Base-by-base conservation (phyloP, 2,888 invertebrate genomes). In the Ormyrus thymus region DNA sequence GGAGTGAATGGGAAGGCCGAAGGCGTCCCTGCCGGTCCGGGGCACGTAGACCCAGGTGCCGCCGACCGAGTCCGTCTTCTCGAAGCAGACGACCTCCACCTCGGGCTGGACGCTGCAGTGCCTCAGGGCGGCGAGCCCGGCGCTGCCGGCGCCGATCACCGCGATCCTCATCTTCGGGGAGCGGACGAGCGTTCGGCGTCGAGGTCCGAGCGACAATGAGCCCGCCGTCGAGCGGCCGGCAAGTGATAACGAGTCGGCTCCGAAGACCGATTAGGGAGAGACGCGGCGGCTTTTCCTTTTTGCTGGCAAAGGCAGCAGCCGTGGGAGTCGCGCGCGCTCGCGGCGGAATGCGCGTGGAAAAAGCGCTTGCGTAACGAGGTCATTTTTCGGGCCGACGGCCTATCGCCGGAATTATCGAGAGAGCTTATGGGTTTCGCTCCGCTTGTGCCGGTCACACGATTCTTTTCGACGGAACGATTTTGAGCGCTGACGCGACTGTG, bases 31-130 rank as follows among this genome's bases (percentile, higher is more conserved):
- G 2, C 95, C 96, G 45, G 93, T 92, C 80, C 93, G 91, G 82
- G 96, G 95, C 0, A 95, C 95, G 87, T 96, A 97, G 0, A 96
- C 94, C 98, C 98, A 98, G 29, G 97, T 97, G 45, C 98, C 98
- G 10, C 98, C 98, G 51, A 97, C 91, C 83, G 93, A 90, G 4
- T 92, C 90, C 0, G 94, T 92, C 89, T 95, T 95, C 87, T 98
- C 98, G 88, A 95, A 95, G 50, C 97, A 92, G 29, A 93, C 92
- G 69, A 94, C 93, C 7, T 90, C 88, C 70, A 91, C 87, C 4
- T 4, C n/a, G 45, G 86, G 84, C 66, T 93, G 92, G 48, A 65
- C 82, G 88, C 84, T 11, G 58, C 93, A 92, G 85, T 96, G 95
- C 51, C 94, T 92, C 0, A 96, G 93, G 0, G 96, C 95, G 85